Conservation (phyloP, 1,140 invertebrate genomes). For the Gryllus bimaculatus region DNA sequence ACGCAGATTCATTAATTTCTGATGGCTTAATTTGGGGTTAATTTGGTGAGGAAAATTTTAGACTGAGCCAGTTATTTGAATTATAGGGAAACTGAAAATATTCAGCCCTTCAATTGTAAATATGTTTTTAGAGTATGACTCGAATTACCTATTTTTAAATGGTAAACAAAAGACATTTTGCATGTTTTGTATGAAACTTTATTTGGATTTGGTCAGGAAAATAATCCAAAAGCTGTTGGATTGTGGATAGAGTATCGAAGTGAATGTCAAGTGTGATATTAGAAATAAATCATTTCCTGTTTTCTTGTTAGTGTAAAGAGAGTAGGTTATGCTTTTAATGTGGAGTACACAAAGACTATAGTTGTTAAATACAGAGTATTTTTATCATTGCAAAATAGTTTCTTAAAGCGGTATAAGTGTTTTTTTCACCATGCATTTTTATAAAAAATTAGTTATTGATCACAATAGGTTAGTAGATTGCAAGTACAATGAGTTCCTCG, state of each 20-base stretch:
- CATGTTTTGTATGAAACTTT: not conserved
- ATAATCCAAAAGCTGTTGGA: not conserved
- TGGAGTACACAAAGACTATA: not conserved
- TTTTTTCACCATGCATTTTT: not conserved
- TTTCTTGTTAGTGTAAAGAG: not conserved
- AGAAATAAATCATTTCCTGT: not conserved
- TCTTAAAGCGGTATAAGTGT: not conserved
- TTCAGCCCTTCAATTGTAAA: not conserved
- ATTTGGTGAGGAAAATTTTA: not conserved
- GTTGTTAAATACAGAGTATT: not conserved
- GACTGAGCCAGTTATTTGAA: not conserved
- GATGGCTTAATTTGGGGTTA: not conserved
- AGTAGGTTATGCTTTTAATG: not conserved
- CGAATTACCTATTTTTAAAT: not conserved
- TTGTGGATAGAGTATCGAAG: not conserved
- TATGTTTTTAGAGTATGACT: not conserved
- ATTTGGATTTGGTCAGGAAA: not conserved
- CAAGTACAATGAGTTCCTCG: not conserved
- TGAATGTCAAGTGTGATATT: not conserved
- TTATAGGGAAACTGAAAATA: not conserved
- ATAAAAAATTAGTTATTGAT: not conserved
- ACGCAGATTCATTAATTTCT: not conserved
- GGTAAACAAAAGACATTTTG: not conserved
- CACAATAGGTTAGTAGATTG: not conserved
- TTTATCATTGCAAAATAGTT: not conserved